These are phyloP conservation scores for Drosophila macrothrix DNA, from an alignment of 2,888 invertebrate species.

Conservation along the genomic window DNA sequence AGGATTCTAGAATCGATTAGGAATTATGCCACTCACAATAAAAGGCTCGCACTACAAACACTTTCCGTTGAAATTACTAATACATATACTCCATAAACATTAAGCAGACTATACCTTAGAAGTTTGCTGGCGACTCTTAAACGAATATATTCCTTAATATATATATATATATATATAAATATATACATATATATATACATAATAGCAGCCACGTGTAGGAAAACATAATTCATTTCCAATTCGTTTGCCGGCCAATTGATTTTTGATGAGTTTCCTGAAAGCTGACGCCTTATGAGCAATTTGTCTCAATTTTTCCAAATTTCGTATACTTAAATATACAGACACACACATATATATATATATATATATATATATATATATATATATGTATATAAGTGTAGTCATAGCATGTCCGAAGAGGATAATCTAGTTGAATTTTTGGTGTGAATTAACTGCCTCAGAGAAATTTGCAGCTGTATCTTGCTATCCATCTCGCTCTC, in stretches of 20 bases:
- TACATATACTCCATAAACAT: too few species aligned
- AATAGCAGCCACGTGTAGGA: background rate
- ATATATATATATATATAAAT: background rate
- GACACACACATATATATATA: background rate
- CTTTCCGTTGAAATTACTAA: background rate
- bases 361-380: background rate
- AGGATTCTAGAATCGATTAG: background rate
- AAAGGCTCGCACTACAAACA: background rate
- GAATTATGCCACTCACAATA: background rate
- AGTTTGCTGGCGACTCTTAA: too few species aligned
- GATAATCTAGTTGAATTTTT: slow-evolving; percentile 25
- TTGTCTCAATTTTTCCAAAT: slow-evolving; percentile 19
- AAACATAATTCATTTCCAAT: slow-evolving; percentile 10
- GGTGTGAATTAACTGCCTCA: slow-evolving; percentile 7
- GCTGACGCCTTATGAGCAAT: slow-evolving; percentile 31
- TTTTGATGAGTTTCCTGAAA: slow-evolving; percentile 40
- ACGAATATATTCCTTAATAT: background rate
- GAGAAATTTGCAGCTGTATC: slow-evolving; percentile 18
- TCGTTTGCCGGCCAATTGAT: slow-evolving; percentile 36
- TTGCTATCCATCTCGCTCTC: background rate
- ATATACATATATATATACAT: background rate
- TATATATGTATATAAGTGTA: background rate
- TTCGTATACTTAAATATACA: background rate
- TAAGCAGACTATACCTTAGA: too few species aligned
- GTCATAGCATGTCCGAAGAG: background rate